A percentile compares a stretch with the other conserved stretches of the same genome.
phyloP scores from a whole-genome alignment of 2,797 vertebrate species.

The Molossus alvarezi region DNA sequence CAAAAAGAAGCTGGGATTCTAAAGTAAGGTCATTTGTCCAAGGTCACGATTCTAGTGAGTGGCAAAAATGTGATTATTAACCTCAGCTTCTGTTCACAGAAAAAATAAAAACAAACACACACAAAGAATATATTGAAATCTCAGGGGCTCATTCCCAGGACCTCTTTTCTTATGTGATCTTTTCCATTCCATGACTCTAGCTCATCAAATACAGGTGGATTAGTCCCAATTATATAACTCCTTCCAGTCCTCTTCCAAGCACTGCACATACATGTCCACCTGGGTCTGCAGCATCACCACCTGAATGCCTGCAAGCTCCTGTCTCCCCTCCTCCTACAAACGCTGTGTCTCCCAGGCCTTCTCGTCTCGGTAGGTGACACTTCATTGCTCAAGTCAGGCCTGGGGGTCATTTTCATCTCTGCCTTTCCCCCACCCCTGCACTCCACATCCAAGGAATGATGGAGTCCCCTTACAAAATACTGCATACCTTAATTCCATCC shows the following conservation, averaged over 20 bases:
- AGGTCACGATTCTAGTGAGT: constrained; percentile 10
- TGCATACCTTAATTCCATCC: not conserved
- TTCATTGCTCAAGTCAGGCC: not conserved
- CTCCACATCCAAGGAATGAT: not conserved
- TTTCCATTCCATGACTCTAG: not conserved
- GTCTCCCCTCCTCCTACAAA: not conserved
- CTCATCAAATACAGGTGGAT: not conserved
- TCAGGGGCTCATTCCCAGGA: not conserved
- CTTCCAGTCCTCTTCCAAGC: not conserved
- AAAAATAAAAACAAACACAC: not conserved
- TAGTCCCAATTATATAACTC: not conserved
- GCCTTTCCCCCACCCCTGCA: not conserved
- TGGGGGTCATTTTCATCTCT: not conserved
- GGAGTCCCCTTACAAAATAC: not conserved
- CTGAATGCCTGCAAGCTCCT: not conserved
- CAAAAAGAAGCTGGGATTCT: constrained; percentile 22
- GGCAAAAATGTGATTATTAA: not conserved
- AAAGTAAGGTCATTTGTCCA: not conserved
- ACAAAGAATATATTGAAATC: not conserved
- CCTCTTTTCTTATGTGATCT: not conserved
- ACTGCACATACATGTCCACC: not conserved
- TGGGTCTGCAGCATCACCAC: not conserved
- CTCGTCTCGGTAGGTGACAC: not conserved
- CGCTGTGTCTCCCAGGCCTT: not conserved
- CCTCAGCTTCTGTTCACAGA: not conserved